phyloP scores from a whole-genome alignment of 2,888 invertebrate species.

The Lasioglossum figueresi region DNA sequence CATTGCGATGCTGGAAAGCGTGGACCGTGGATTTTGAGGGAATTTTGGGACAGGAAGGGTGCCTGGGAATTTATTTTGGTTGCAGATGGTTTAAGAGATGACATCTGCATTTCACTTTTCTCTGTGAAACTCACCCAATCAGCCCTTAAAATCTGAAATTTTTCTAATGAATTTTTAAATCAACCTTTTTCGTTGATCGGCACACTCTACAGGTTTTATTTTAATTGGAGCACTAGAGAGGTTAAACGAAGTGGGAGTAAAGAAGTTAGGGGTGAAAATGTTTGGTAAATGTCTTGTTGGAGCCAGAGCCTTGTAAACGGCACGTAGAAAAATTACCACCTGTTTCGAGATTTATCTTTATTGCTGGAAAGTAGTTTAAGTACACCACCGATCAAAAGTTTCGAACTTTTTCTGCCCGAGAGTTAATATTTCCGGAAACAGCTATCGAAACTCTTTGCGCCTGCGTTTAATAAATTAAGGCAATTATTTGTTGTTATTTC shows the following conservation, averaged over 20 bases:
- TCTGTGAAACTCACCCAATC: neutral
- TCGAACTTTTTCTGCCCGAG: slow-evolving; percentile 18
- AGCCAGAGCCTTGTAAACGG: neutral
- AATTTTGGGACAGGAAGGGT: neutral
- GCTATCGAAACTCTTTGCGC: neutral
- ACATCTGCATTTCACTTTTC: too few species aligned
- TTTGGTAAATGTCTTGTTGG: neutral
- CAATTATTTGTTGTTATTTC: slow-evolving; percentile 1
- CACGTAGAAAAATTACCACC: neutral
- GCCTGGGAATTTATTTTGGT: neutral
- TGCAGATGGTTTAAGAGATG: too few species aligned
- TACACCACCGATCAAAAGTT: neutral
- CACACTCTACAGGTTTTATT: neutral
- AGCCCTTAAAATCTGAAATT: too few species aligned
- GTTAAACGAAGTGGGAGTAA: neutral
- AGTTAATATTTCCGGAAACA: slow-evolving; percentile 1
- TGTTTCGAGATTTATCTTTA: neutral
- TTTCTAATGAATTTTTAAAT: neutral
- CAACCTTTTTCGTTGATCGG: neutral
- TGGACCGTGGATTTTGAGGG: neutral
- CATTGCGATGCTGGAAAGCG: neutral
- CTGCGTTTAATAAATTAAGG: neutral
- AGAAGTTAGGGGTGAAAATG: neutral
- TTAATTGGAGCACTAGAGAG: too few species aligned
- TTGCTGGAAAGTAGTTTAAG: neutral